Evolutionary conservation across 2,888 invertebrate genomes (phyloP).

Genomic region (Portevinia maculata): DNA sequence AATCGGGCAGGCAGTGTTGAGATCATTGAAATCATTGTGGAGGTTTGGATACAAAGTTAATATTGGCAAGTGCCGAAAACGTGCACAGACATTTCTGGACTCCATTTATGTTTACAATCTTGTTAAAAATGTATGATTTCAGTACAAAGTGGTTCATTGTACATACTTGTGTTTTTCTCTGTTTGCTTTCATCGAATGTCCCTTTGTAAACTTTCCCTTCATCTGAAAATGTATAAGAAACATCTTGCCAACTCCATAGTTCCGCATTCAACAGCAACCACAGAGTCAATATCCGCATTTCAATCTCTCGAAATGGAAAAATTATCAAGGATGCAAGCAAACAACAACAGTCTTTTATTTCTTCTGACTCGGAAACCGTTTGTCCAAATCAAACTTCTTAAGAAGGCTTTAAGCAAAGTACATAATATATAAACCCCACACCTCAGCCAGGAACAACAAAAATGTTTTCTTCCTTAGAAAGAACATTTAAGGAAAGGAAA

Average conservation of each 20-base stretch:
- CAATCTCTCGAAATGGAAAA: slow-evolving; percentile 2
- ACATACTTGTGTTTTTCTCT: no score
- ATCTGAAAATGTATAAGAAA: no score
- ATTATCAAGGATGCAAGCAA: slow-evolving; percentile 30
- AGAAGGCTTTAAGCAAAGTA: slow-evolving; percentile 26
- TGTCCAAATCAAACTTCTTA: slow-evolving; percentile 48
- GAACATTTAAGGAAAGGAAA: slow-evolving; percentile 20
- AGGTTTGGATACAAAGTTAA: no score
- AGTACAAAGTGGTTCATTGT: no score
- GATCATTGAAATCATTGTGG: no score
- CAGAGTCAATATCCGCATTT: slow-evolving; percentile 3
- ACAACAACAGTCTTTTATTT: slow-evolving; percentile 1
- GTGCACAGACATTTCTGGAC: no score
- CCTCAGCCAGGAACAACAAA: neutral
- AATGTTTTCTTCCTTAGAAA: slow-evolving; percentile 17
- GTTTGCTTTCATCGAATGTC: no score
- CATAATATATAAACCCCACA: slow-evolving; percentile 3
- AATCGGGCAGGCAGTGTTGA: no score
- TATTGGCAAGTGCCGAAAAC: no score
- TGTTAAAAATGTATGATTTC: no score
- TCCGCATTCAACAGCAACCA: neutral
- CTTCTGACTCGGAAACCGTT: slow-evolving; percentile 30
- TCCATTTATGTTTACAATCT: no score
- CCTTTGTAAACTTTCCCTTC: neutral
- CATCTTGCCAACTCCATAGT: neutral